Conservation (phyloP, 2,797 vertebrate genomes). For the Anomalospiza imberbis region DNA sequence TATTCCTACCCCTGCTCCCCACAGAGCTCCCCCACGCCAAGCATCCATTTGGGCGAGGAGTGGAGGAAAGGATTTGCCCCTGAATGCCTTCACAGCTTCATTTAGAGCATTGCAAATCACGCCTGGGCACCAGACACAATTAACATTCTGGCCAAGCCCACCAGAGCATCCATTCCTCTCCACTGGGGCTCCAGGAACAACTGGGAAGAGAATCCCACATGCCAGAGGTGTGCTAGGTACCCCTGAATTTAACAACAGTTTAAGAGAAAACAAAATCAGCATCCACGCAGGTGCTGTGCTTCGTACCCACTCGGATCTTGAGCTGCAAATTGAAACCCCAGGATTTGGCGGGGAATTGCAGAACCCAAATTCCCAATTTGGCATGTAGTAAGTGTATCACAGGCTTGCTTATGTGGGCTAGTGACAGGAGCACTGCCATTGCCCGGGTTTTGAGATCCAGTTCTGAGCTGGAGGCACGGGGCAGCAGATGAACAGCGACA, state of each 20-base stretch:
- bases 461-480: not conserved
- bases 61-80: slow-evolving; percentile 43
- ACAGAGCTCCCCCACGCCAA: not conserved
- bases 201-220: not conserved
- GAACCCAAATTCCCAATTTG: not conserved
- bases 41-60: not conserved
- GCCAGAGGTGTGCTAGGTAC: not conserved
- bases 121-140: not conserved
- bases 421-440: fast-evolving
- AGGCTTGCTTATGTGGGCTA: fast-evolving
- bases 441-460: not conserved
- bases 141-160: slow-evolving; percentile 3
- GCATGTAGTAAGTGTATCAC: not conserved
- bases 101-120: not conserved
- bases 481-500: not conserved
- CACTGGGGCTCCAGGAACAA: not conserved
- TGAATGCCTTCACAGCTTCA: slow-evolving; percentile 14
- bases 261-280: not conserved
- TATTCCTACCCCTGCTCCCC: not conserved
- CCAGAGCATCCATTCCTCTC: not conserved
- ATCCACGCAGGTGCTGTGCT: not conserved
- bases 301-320: not conserved
- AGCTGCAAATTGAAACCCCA: not conserved
- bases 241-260: not conserved
- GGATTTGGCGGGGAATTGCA: not conserved